Percentiles rank a stretch among this genome's conserved stretches.
Evolutionary conservation across 2,888 invertebrate species (phyloP).

Genomic region (Marasmarcha lunaedactyla): DNA sequence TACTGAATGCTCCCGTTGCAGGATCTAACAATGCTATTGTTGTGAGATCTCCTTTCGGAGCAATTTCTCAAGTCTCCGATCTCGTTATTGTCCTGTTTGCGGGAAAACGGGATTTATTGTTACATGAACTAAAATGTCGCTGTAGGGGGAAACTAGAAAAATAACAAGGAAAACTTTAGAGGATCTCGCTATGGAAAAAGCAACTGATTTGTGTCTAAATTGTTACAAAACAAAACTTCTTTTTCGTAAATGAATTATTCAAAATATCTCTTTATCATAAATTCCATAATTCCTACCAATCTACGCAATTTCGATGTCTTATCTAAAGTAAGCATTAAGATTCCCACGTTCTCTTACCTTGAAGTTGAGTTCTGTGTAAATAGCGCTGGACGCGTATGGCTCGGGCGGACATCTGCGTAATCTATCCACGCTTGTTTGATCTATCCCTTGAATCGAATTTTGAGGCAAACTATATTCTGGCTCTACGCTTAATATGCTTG

Average conservation of each 20-base stretch:
- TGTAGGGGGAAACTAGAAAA: no score
- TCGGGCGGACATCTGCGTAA: conserved; percentile 55
- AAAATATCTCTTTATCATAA: no score
- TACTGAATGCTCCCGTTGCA: conserved; percentile 63
- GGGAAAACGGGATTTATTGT: conserved; percentile 32
- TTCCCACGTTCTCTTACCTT: conserved; percentile 49
- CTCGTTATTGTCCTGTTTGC: conserved; percentile 52
- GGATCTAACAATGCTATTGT: conserved; percentile 63
- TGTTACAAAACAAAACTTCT: no score
- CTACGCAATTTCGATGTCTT: conserved; percentile 12
- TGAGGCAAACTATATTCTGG: conserved; percentile 62
- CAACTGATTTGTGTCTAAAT: no score
- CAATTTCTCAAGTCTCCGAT: conserved; percentile 57
- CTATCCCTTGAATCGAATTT: conserved; percentile 60
- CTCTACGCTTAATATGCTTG: conserved; percentile 53
- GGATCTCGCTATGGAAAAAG: no score
- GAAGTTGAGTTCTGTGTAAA: conserved; percentile 68
- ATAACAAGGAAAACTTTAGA: not conserved
- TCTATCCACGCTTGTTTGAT: conserved; percentile 53
- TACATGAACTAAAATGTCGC: conserved; percentile 16
- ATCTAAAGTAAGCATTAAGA: conserved; percentile 27
- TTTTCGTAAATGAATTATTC: no score
- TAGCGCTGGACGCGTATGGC: conserved; percentile 62
- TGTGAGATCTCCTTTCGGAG: conserved; percentile 58
- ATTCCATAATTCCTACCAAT: no score